Base-by-base conservation (phyloP, 1,140 invertebrate genomes). In the Drosophila lacertosa region DNA sequence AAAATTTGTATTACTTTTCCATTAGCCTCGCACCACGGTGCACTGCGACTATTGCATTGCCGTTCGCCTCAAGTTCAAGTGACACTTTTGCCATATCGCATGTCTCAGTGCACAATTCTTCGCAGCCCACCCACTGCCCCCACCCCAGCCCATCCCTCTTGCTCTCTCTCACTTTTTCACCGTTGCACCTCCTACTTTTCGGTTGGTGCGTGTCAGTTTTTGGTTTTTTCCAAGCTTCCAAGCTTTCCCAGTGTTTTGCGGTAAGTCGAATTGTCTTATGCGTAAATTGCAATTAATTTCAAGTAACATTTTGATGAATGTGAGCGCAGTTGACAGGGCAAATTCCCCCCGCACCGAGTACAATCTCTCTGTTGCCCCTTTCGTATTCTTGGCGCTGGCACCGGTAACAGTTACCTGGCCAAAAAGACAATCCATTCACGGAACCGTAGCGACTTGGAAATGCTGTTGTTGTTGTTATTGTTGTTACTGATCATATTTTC, bases 251-350 rank as follows among this genome's bases (percentile, higher is more conserved):
- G 32, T 39, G 18, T 15, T 53, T 47, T 57, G 48, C 39, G 16
- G 16, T 33, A 45, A 62, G 53, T 69, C 73, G 63, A 32, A 37
- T 65, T 50, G 62, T 42, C n/a, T 80, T 70, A 67, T 81, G 77
- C 77, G 81, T 86, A 80, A 86, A 77, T 74, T 81, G 77, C 74
- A 84, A 81, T 84, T 86, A 84, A 84, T 80, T 84, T 51, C 62
- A 44, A 39, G 68, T 45, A 74, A 67, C 67, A 62, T 64, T 64
- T 64, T 51, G 35, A 67, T 59, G 55, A 51, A 64, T 64, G 66
- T 55, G 44, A 42, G 35, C 26, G 48, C 48, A 26, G 48, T 63
- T 69, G 66, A 64, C 58, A 55, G 44, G 58, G 18, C 67, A 37
- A 24, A 29, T 11, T 11, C 24, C 18, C 22, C 33, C 11, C 37